phyloP scores from a whole-genome alignment of 1,140 invertebrate species.

The Argopecten irradians region DNA sequence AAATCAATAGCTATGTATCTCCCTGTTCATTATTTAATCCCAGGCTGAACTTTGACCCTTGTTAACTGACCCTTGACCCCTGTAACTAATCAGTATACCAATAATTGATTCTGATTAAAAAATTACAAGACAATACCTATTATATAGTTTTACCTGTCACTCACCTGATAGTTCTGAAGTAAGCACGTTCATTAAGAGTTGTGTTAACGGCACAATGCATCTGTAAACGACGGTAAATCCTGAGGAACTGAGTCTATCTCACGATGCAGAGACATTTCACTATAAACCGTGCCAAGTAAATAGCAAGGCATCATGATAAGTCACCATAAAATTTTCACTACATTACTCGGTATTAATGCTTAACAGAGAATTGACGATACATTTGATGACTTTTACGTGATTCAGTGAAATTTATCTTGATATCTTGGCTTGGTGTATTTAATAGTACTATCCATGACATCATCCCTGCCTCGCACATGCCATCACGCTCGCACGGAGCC shows the following conservation, averaged over 20 bases:
- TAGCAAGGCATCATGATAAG: background rate
- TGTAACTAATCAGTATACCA: background rate
- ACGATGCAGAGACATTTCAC: background rate
- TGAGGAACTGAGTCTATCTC: background rate
- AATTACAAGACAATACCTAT: background rate
- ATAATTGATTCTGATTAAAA: background rate
- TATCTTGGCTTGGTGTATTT: background rate
- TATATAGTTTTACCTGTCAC: background rate
- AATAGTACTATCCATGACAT: background rate
- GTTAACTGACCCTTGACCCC: too few relatives aligned
- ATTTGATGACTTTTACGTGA: slow-evolving; percentile 5
- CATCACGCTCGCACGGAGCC: slow-evolving; percentile 1
- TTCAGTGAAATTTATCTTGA: background rate
- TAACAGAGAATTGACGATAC: background rate
- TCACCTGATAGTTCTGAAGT: background rate
- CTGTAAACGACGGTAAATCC: background rate
- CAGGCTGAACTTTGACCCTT: background rate
- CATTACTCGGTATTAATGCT: background rate
- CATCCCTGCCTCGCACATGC: slow-evolving; percentile 12
- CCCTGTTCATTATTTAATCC: slow-evolving; percentile 17
- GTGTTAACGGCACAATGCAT: background rate
- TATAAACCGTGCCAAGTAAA: background rate
- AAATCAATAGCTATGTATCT: slow-evolving; percentile 5
- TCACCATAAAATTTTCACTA: background rate
- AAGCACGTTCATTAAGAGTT: background rate